A percentile compares a stretch with the other conserved stretches of the same genome.
These are phyloP conservation scores for Anser brachyrhynchus DNA, from an alignment of 2,113 vertebrate genomes.

Conservation along the genomic window DNA sequence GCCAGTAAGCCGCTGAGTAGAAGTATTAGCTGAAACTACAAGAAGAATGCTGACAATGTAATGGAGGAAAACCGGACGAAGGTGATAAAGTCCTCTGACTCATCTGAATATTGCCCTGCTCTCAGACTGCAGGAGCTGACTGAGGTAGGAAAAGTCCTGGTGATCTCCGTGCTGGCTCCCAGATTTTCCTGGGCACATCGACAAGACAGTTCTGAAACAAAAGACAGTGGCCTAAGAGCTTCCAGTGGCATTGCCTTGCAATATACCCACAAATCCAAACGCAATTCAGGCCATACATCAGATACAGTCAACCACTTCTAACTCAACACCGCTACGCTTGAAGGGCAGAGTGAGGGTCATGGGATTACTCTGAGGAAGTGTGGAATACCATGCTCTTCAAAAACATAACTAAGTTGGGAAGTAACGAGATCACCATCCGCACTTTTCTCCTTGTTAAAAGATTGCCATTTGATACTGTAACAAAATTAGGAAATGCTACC, in stretches of 20 bases:
- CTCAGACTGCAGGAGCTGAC: not conserved
- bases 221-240: constrained; percentile 18
- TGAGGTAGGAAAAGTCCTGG: not conserved
- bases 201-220: not conserved
- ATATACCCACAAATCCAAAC: constrained; percentile 20
- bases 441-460: not conserved
- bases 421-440: not conserved
- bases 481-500: not conserved
- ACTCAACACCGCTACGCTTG: constrained; percentile 29
- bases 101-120: constrained; percentile 39
- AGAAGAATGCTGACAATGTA: constrained; percentile 54
- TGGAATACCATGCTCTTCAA: not conserved
- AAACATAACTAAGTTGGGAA: not conserved
- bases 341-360: constrained; percentile 27
- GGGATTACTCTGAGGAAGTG: not conserved
- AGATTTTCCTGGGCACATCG: not conserved
- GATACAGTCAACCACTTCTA: constrained; percentile 4
- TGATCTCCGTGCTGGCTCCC: not conserved
- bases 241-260: constrained; percentile 24
- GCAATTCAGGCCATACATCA: constrained; percentile 51
- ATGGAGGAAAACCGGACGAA: constrained; percentile 56
- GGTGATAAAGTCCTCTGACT: constrained; percentile 51
- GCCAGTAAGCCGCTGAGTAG: constrained; percentile 11
- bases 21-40: constrained; percentile 32
- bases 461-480: not conserved